A percentile compares a stretch with the other conserved stretches of the same genome.
Evolutionary conservation across 1,140 invertebrate genomes (phyloP).

Genomic region (Plutomurus gul): DNA sequence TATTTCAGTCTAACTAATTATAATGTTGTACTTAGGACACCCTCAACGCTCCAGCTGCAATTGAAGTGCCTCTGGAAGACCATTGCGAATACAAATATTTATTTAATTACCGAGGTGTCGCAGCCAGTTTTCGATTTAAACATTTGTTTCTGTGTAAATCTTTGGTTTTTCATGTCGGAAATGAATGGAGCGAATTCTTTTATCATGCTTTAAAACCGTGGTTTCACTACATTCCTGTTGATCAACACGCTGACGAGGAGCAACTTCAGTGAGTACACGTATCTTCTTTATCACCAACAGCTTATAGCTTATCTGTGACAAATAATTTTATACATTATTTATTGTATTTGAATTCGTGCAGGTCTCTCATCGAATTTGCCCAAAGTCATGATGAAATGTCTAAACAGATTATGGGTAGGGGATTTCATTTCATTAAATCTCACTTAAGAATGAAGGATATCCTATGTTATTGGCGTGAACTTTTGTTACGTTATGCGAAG

Average conservation of each 20-base stretch:
- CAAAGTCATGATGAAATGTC: conserved; percentile 75
- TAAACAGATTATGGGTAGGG: conserved; percentile 78
- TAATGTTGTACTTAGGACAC: conserved; percentile 72
- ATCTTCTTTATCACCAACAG: background rate
- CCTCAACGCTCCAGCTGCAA: conserved; percentile 76
- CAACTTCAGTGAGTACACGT: conserved; percentile 64
- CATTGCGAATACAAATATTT: conserved; percentile 94
- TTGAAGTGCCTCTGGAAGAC: conserved; percentile 85
- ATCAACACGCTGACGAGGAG: conserved; percentile 68
- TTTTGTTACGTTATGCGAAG: conserved; percentile 77
- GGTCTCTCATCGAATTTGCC: conserved; percentile 76
- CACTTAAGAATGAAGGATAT: conserved; percentile 83
- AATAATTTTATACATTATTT: background rate
- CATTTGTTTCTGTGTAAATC: conserved; percentile 93
- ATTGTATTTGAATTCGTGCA: conserved; percentile 53
- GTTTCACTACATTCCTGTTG: conserved; percentile 93
- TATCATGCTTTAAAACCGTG: conserved; percentile 89
- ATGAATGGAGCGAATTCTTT: conserved; percentile 96
- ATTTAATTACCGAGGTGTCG: conserved; percentile 95
- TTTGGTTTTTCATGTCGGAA: conserved; percentile 92
- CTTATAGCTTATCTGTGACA: background rate
- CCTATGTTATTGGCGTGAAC: conserved; percentile 79
- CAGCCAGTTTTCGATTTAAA: conserved; percentile 95
- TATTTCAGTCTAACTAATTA: background rate
- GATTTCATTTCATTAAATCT: conserved; percentile 79